Base-by-base conservation (phyloP, 2,888 invertebrate genomes). In the Spatulosminthurus flaviceps region DNA sequence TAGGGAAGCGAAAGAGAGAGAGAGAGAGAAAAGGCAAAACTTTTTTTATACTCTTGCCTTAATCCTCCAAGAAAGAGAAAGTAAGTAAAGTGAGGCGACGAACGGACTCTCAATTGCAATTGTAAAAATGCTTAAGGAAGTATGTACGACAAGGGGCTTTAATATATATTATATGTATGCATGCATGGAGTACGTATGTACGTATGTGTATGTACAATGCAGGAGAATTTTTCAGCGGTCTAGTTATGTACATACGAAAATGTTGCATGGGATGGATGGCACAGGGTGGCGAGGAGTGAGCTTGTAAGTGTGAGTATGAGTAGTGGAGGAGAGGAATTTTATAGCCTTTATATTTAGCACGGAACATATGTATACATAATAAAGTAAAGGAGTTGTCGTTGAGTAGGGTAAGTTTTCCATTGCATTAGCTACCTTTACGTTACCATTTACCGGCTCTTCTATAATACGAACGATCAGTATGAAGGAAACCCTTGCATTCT, bases 51-150 rank as follows among this genome's bases (percentile, higher is more conserved):
- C 80, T 71, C 80, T 78, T 78, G 74, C 74, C 77, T 80, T 78
- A 77, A 77, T 80, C 79, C 79, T 71, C 74, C 79, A 73, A 61
- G 34, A 64, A 78, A 78, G 26, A 66, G 34, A 71, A 41, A 71
- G 75, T 76, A 61, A 76, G 66, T 64, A 41, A 78, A 78, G 78
- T 71, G 73, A 72, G 69, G 74, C 70, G 69, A 79, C 69, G 79
- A 70, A 79, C 61, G 66, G 71, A 78, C 78, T 78, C 73, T 73
- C 78, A 66, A 78, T 51, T 67, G 43, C 64, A 78, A 78, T 67
- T 75, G 75, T 66, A 66, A 73, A 70, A 70, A 73, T 51, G 51
- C 51, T 51, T 19, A 51, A 51, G 51, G n/a, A 51, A 51, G 51
- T 51, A 51, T n/a, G 51, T n/a, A 51, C 51, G 51, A 16, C 51